Evolutionary conservation across 2,888 invertebrate species (phyloP), one percentile per base, ranked within the genome.

Genomic region (Julus scandinavius): DNA sequence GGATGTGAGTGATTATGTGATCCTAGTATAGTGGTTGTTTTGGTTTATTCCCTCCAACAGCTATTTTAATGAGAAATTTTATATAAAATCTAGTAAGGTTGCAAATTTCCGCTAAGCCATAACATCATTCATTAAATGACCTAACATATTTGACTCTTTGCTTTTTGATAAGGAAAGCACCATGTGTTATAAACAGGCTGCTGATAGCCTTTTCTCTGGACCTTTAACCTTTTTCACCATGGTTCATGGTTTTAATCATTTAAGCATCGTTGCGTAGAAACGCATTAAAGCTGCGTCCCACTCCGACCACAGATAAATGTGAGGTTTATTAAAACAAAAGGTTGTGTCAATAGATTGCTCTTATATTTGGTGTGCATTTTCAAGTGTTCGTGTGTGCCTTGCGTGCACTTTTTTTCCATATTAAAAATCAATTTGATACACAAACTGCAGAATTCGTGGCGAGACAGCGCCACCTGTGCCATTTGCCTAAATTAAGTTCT

Each of bases 311-410:
- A 29, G 38, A 80, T 38, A 38, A 80, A 80, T 38, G 9, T 38
- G 80, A 38, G 5, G 80, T 80, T 11, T 80, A 38, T 80, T 80
- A 38, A 80, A 80, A 38, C 80, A 80, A 20, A 29, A 80, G 80
- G 7, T 13, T 15, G 80, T 80, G 38, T 80, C 80, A 80, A 80
- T 80, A 80, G 38, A 80, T 38, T 80, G 11, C 80, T 29, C 3
- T 1, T 13, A 11, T 80, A 11, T 80, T 38, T n/a, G 13, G 5
- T 5, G 7, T 15, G 80, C 80, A 20, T 80, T 80, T 80, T 80
- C 80, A 38, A 80, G 80, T 80, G 80, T 80, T 6, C 80, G 13
- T 38, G 80, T 80, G 38, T 80, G 80, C 80, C 38, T 38, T 80
- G 80, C 80, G 80, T 38, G 80, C 80, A 13, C 80, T 80, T 38